Conservation (phyloP, 2,113 vertebrate genomes). For the Mormyrus iriodes region DNA sequence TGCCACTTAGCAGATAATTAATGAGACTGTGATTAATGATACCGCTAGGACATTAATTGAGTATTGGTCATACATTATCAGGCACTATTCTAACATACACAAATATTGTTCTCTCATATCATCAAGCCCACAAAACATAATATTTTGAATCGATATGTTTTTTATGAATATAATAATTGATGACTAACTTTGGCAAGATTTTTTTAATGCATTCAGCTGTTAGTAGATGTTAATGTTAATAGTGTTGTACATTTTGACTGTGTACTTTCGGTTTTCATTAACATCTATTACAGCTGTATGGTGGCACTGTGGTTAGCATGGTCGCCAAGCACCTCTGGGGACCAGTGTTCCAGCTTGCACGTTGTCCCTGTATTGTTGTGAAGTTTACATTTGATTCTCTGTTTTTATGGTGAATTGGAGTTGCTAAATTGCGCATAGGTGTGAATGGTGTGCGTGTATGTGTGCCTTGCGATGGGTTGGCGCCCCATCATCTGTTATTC, state of each 20-base stretch:
- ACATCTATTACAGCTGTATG: not conserved
- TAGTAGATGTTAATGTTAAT: not conserved
- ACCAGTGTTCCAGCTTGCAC: not conserved
- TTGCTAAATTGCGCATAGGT: not conserved
- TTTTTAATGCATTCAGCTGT: not conserved
- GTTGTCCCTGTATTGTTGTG: not conserved
- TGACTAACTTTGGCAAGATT: not conserved
- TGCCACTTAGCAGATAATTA: constrained; percentile 17
- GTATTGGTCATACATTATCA: not conserved
- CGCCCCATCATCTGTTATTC: no score
- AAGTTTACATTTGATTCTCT: not conserved
- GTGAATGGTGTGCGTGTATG: not conserved
- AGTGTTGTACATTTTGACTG: not conserved
- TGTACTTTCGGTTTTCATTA: not conserved
- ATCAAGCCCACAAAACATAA: not conserved
- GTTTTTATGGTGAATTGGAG: not conserved
- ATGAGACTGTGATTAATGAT: constrained; percentile 4
- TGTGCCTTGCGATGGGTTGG: not conserved
- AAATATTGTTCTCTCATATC: not conserved
- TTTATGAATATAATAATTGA: not conserved
- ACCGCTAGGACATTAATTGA: not conserved
- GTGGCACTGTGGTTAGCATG: not conserved
- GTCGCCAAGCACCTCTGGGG: not conserved
- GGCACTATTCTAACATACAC: not conserved
- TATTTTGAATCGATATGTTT: not conserved